These are phyloP conservation scores for Ceryle rudis DNA, from an alignment of 2,797 vertebrate genomes.

Conservation along the genomic window DNA sequence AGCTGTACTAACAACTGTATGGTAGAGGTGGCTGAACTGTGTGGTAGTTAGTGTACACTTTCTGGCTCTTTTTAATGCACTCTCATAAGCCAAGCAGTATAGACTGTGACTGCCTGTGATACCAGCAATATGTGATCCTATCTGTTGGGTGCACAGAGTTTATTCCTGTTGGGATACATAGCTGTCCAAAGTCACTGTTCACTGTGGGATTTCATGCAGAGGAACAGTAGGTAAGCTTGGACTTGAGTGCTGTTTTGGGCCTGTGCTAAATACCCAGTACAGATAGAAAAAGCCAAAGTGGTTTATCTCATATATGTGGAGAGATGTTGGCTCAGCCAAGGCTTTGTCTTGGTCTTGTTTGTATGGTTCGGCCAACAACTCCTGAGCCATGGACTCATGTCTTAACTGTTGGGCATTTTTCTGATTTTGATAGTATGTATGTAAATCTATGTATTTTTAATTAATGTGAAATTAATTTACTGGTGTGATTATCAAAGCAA, in stretches of 20 bases:
- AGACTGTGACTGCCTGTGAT: neutral
- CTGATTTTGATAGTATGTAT: neutral
- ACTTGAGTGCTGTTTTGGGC: neutral
- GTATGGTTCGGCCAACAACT: neutral
- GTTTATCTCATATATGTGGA: neutral
- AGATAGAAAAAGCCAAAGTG: neutral
- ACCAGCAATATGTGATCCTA: fast-evolving
- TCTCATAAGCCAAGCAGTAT: neutral
- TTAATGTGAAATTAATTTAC: neutral
- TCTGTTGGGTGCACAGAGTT: neutral
- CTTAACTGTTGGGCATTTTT: neutral
- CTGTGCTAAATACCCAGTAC: neutral
- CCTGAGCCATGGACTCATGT: neutral
- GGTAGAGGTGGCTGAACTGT: neutral
- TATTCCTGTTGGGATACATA: neutral
- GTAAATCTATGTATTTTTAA: neutral
- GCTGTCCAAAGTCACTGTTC: neutral
- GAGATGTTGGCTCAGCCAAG: neutral
- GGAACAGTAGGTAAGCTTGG: neutral
- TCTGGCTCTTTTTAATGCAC: neutral
- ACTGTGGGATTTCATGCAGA: neutral
- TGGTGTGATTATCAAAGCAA: neutral
- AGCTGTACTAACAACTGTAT: neutral
- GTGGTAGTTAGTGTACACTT: neutral
- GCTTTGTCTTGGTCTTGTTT: neutral